Base-by-base conservation (phyloP, 30 jellyfish, hydroid and myxozoan genomes). In the Pelagia noctiluca region DNA sequence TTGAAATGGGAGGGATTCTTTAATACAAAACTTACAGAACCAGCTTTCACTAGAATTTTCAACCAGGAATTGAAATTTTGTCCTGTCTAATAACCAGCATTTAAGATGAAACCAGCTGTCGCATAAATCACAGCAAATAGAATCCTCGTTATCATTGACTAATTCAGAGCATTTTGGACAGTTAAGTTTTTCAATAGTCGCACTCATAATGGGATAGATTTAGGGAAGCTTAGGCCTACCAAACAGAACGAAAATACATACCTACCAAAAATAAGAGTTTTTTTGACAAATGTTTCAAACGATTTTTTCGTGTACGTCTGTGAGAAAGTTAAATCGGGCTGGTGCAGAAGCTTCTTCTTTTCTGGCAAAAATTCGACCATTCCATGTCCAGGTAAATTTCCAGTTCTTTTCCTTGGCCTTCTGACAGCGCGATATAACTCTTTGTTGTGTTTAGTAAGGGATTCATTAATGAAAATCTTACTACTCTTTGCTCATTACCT, bases 51-150 rank as follows among this genome's bases (percentile, higher is more conserved):
- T 52, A 52, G 68, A 29, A 48, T 33, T 69, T 33, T 69, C 37
- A 29, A 33, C 0, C 38, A 69, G 22, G 52, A 12, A 69, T 35
- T 18, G 63, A 11, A 69, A 69, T 30, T 28, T 69, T 69, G n/a
- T 28, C 52, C 36, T 69, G 1, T 34, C 29, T 21, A 69, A 25
- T 16, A 12, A 37, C 29, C 65, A 69, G 36, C 82, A 69, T 69
- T 22, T 0, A 11, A 69, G 36, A 37, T 69, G 82, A 33, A 29
- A 69, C 67, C 64, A 69, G 3, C 38, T 13, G 65, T 19, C 25
- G 36, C 82, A 69, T 24, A 35, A 35, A 37, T 69, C 64, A 33
- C 82, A 37, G 36, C 82, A 69, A 24, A 69, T 69, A 1, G 82
- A 16, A 33, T 69, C 47, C 1, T 33, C 33, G 28, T 33, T 37